These are phyloP conservation scores for Eciton burchellii DNA, from an alignment of 1,140 invertebrate genomes.

Conservation along the genomic window DNA sequence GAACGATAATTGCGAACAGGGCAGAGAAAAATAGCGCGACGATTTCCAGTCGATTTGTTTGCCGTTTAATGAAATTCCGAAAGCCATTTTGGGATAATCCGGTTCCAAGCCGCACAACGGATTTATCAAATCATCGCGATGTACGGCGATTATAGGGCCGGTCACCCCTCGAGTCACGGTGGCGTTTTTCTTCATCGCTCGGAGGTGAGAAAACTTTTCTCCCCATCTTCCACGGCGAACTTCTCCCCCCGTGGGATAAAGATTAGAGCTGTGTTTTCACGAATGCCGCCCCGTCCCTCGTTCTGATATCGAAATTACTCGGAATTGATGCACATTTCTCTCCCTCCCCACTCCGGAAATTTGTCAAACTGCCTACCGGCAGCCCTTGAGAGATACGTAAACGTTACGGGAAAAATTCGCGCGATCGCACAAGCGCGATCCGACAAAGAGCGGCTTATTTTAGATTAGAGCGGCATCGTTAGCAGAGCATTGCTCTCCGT, in stretches of 20 bases:
- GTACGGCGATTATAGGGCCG: constrained; percentile 54
- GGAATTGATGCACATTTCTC: constrained; percentile 70
- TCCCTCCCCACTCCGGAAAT: constrained; percentile 63
- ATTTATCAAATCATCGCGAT: constrained; percentile 59
- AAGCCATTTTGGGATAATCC: constrained; percentile 46
- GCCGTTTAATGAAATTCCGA: constrained; percentile 37
- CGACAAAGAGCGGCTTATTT: no score
- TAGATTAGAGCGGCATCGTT: no score
- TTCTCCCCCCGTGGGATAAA: constrained; percentile 62
- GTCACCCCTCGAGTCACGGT: constrained; percentile 40
- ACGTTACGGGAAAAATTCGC: constrained; percentile 6
- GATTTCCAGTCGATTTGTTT: constrained; percentile 50
- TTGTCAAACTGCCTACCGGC: constrained; percentile 62
- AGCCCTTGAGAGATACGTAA: constrained; percentile 11
- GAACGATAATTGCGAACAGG: constrained; percentile 6
- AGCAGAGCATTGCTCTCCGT: no score
- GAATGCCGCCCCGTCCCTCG: constrained; percentile 42
- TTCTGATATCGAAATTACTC: constrained; percentile 64
- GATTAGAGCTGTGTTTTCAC: constrained; percentile 70
- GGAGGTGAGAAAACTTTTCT: constrained; percentile 68
- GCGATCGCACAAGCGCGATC: not conserved
- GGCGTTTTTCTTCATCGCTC: constrained; percentile 50
- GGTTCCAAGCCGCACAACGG: constrained; percentile 43
- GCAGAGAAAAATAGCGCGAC: constrained; percentile 44
- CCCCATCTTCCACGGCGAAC: constrained; percentile 26